phyloP scores from a whole-genome alignment of 2,797 vertebrate genomes.

The Crotalus adamanteus region DNA sequence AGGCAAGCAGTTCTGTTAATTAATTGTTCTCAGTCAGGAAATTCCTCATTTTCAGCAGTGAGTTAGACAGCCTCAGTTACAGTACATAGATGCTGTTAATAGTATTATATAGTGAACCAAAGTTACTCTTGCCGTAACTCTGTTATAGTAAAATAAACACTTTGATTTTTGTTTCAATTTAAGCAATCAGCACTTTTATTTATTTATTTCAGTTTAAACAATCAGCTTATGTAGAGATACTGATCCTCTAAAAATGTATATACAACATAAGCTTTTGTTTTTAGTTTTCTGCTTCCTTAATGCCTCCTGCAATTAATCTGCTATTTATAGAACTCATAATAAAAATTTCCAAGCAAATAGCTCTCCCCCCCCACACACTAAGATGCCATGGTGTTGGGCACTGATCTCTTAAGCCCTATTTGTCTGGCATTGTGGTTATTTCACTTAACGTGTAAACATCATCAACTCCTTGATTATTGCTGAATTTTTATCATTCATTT shows the following conservation, averaged over 20 bases:
- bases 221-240: background rate
- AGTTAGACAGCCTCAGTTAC: background rate
- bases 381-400: background rate
- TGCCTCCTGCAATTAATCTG: background rate
- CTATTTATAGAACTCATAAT: background rate
- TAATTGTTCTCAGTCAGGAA: background rate
- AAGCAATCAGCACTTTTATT: background rate
- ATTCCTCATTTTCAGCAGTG: background rate
- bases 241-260: background rate
- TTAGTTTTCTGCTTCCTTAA: background rate
- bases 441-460: background rate
- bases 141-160: background rate
- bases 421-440: background rate
- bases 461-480: background rate
- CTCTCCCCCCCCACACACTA: background rate
- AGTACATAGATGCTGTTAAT: background rate
- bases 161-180: background rate
- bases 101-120: background rate
- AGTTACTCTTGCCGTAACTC: background rate
- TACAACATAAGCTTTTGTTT: background rate
- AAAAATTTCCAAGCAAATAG: background rate
- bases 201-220: background rate
- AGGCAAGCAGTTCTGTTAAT: background rate
- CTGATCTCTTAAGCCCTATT: background rate
- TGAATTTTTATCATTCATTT: background rate